Conservation (phyloP, 2,797 vertebrate genomes). For the Lutjanus campechanus region DNA sequence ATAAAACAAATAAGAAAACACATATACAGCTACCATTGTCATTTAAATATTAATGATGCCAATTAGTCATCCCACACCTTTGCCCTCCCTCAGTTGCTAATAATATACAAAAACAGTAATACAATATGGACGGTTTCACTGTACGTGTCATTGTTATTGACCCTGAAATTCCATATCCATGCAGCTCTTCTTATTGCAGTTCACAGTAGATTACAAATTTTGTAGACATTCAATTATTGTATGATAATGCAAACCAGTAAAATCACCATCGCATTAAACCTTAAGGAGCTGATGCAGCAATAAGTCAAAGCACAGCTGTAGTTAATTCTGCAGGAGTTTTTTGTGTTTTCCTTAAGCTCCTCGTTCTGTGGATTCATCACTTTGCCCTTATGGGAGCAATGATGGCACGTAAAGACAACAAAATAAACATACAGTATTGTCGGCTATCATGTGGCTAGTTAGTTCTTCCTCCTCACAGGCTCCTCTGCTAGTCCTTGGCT, state of each 20-base stretch:
- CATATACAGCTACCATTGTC: no score
- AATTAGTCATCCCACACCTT: no score
- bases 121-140: no score
- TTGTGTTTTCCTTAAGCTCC: not conserved
- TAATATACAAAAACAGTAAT: no score
- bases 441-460: conserved; percentile 14
- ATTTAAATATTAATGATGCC: no score
- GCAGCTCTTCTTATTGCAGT: conserved; percentile 1
- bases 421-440: not conserved
- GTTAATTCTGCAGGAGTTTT: not conserved
- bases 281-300: conserved; percentile 7
- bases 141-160: not conserved
- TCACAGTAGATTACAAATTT: not conserved
- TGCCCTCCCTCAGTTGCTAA: no score
- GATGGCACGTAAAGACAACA: not conserved
- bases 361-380: conserved; percentile 4
- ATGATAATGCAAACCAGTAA: conserved; percentile 8
- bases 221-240: conserved; percentile 6
- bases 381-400: not conserved
- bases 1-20: no score
- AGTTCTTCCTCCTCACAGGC: conserved; percentile 10
- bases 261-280: not conserved
- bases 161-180: not conserved
- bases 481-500: conserved; percentile 23
- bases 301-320: not conserved